A percentile compares a stretch with the other conserved stretches of the same genome.
These are phyloP conservation scores for Mya arenaria DNA, from an alignment of 1,140 invertebrate genomes.

Conservation along the genomic window DNA sequence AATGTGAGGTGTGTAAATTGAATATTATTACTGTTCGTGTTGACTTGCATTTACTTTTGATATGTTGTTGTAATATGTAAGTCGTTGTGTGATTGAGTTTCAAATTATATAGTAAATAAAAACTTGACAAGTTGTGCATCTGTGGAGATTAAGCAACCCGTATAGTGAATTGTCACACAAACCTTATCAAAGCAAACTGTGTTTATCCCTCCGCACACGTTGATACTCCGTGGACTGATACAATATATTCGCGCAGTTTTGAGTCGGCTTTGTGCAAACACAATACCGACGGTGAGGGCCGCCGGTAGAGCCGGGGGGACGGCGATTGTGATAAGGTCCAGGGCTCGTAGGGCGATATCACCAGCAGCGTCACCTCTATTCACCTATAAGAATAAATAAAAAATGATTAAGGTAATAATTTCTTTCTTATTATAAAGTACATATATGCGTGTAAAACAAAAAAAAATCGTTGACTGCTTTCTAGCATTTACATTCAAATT, in stretches of 20 bases:
- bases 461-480: no score
- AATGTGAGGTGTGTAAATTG: no score
- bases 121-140: background rate
- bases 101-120: background rate
- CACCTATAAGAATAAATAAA: background rate
- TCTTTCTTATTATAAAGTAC: no score
- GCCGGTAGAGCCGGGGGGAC: conserved; percentile 96
- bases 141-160: background rate
- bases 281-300: conserved; percentile 95
- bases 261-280: conserved; percentile 91
- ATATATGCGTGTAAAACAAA: no score
- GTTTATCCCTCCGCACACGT: conserved; percentile 95
- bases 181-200: conserved; percentile 98
- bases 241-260: conserved; percentile 92
- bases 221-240: conserved; percentile 94
- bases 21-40: no score
- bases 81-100: background rate
- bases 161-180: background rate
- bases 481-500: no score
- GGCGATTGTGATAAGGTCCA: conserved; percentile 97
- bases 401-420: no score
- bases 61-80: no score
- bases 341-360: conserved; percentile 87
- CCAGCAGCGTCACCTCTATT: conserved; percentile 79
- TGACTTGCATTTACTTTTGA: no score